Base-by-base conservation (phyloP, 2,888 invertebrate species). In the Nomada goodeniana region DNA sequence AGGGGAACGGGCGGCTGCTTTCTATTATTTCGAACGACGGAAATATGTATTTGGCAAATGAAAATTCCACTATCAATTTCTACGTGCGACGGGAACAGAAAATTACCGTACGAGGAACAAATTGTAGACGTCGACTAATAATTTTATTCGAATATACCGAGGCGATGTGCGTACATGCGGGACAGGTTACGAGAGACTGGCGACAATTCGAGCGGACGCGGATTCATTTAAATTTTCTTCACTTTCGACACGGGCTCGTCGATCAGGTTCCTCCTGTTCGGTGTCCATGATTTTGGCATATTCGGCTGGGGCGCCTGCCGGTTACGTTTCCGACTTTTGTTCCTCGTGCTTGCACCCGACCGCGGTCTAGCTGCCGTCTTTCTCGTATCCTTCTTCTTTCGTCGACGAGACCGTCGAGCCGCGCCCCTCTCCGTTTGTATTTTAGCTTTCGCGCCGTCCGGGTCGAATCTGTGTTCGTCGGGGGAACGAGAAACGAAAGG, bases 171-270 rank as follows among this genome's bases (percentile, higher is more conserved):
- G 52, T 57, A 0, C 2, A 2, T 0, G 4, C 60, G 52, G 10
- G 2, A 20, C 1, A n/a, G 18, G 10, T 2, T 3, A 50, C 18
- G 1, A 52, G 3, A n/a, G 18, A 20, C 2, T 1, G 44, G n/a
- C 20, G 26, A 0, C 18, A 18, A 44, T 15, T 23, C 0, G 7
- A 7, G 3, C 11, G 18, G 10, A 42, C 2, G 23, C 29, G 13
- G n/a, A 26, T 1, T 64, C 64, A 80, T 1, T 64, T 72, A 82
- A 55, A 80, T 57, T 52, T 90, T 91, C 47, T 87, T 86, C 52
- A 91, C 81, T 74, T 87, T 92, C 2, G 91, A 82, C 65, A 91
- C 72, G 2, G 91, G 90, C 64, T 92, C 91, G 55, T 91, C 89
- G 18, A 76, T 29, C 20, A 92, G 83, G 77, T 89, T 87, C 64